Evolutionary conservation across 2,888 invertebrate species (phyloP).

Genomic region (Hypsopygia costalis): DNA sequence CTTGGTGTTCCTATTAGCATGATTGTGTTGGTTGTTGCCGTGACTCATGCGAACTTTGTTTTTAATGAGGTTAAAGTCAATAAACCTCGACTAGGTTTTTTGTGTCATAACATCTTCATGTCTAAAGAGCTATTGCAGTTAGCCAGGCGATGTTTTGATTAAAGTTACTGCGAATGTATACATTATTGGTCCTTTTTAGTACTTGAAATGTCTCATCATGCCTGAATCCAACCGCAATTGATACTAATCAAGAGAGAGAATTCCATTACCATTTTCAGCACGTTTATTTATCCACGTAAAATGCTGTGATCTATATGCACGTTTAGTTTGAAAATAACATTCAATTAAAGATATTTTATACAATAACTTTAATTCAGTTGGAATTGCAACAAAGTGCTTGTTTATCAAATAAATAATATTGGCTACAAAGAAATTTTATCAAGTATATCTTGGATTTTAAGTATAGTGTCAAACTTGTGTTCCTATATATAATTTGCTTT

Average conservation of each 20-base stretch:
- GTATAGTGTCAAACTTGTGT: conserved; percentile 12
- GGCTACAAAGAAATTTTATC: too few species aligned
- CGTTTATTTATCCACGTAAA: neutral
- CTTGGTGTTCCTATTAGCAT: conserved; percentile 33
- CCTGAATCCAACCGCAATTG: too few species aligned
- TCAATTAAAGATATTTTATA: too few species aligned
- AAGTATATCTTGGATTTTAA: too few species aligned
- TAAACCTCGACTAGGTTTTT: conserved; percentile 40
- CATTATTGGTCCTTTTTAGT: too few species aligned
- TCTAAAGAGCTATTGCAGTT: conserved; percentile 7
- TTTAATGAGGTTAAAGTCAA: conserved; percentile 48
- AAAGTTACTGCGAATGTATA: conserved; percentile 3
- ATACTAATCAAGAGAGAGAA: conserved; percentile 1
- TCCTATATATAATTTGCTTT: conserved; percentile 5
- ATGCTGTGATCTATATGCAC: too few species aligned
- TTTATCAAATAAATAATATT: too few species aligned
- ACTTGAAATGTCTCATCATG: too few species aligned
- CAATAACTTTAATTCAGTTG: too few species aligned
- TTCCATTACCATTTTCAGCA: neutral
- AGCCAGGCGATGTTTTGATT: conserved; percentile 6
- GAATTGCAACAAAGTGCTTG: too few species aligned
- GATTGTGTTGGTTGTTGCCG: conserved; percentile 28
- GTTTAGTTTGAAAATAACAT: too few species aligned
- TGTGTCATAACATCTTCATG: conserved; percentile 11
- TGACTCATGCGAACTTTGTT: conserved; percentile 51